Evolutionary conservation across 2,797 vertebrate genomes (phyloP), one percentile per base, ranked within the genome.

Genomic region (Helarctos malayanus): DNA sequence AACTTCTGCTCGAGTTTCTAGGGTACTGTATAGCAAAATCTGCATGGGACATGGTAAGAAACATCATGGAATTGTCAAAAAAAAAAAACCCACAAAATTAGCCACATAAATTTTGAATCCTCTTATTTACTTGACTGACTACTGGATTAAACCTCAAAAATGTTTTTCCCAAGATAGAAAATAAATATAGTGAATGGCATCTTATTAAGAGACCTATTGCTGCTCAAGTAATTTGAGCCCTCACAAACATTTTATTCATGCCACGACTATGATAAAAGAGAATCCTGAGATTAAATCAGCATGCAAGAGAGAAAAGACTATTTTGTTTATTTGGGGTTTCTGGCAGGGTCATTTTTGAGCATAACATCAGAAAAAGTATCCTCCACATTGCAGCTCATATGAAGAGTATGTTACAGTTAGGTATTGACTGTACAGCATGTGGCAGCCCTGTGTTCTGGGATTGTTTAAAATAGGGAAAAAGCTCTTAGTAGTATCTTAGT

Each of bases 391-490:
- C 12, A 79, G 7, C n/a, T 29, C n/a, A 1, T 61, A 14, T 6
- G 25, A 63, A 68, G 19, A 38, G 13, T 29, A 5, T 35, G 56
- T 71, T 85, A 16, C 47, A 59, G 19, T 23, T 4, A 38, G 11
- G 5, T 19, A 35, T 25, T 16, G 19, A 47, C 13, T 23, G 49
- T 3, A 4, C 2, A 23, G 32, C 29, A 9, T 21, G 23, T 18
- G 25, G 56, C 10, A 54, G 35, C 49, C 32, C 7, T 69, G 7
- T 41, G 27, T 29, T 84, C 78, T 76, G 19, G 18, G n/a, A 78
- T 79, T 69, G 16, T 94, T 75, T 49, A 71, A 94, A 83, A 47
- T 85, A 9, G 19, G 68, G 56, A 92, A 81, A 54, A 45, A 81
- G 12, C 19, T 69, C 73, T 88, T 81, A 89, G 16, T 38, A 35